Conservation (phyloP, 2,113 vertebrate species). For the Alethe castanea region DNA sequence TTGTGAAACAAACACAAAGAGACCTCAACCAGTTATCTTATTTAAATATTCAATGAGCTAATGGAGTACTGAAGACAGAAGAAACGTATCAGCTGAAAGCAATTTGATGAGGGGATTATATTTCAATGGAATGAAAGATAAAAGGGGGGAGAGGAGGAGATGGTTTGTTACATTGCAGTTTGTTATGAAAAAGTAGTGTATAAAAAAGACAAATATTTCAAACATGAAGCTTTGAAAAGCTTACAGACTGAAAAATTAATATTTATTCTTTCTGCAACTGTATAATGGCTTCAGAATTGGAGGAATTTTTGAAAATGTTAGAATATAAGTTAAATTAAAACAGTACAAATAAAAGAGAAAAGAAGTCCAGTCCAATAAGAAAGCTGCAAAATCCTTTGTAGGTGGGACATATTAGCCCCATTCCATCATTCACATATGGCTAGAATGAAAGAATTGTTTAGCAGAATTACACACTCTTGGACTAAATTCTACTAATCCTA, state of each 20-base stretch:
- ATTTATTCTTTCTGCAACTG: background rate
- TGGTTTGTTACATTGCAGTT: background rate
- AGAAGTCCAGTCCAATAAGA: background rate
- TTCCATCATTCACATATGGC: background rate
- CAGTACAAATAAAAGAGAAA: background rate
- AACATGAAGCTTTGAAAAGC: background rate
- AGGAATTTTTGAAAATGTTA: background rate
- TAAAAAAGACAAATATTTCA: background rate
- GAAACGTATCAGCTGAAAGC: background rate
- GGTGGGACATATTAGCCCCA: background rate
- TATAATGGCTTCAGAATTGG: background rate
- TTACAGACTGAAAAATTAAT: background rate
- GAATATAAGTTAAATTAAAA: background rate
- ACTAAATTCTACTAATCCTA: background rate
- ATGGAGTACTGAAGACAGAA: background rate
- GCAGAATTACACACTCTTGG: background rate
- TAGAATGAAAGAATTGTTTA: background rate
- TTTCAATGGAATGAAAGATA: background rate
- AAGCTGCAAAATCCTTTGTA: background rate
- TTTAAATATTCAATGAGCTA: background rate
- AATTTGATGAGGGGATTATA: background rate
- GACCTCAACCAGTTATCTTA: fast-evolving
- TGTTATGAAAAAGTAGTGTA: background rate
- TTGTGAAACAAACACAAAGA: background rate
- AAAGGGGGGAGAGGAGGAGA: fast-evolving